A percentile compares a stretch with the other conserved stretches of the same genome.
Conservation (phyloP, 2,797 vertebrate genomes). For the Lagocephalus sceleratus region DNA sequence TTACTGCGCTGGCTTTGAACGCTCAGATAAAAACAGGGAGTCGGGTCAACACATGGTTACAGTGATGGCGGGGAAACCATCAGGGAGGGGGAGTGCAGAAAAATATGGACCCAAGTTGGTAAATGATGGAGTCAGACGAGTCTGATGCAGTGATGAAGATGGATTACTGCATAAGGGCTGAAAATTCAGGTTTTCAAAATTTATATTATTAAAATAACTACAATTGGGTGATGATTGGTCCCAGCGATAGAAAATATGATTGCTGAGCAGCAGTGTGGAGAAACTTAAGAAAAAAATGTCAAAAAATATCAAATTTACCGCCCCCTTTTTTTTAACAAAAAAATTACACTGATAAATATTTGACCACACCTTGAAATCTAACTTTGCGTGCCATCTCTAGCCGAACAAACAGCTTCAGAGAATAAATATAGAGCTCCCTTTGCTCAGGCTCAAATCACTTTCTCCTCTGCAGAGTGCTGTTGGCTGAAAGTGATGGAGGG, state of each 20-base stretch:
- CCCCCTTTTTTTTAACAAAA: too few species aligned
- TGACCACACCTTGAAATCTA: conserved; percentile 1
- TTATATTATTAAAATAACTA: too few species aligned
- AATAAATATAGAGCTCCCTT: conserved; percentile 33
- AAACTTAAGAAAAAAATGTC: too few species aligned
- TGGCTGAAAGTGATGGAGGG: conserved; percentile 65
- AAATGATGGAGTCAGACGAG: not conserved
- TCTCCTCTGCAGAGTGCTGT: conserved; percentile 47
- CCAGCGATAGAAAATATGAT: too few species aligned
- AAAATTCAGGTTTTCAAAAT: too few species aligned
- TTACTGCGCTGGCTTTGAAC: conserved; percentile 73
- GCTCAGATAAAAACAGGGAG: conserved; percentile 62
- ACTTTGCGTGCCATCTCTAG: not conserved
- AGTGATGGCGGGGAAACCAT: conserved; percentile 43
- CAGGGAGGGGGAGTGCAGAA: conserved; percentile 1
- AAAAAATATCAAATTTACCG: too few species aligned
- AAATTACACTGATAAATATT: not conserved
- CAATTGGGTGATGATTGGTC: too few species aligned
- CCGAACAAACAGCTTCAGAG: conserved; percentile 17
- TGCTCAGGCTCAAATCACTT: conserved; percentile 40
- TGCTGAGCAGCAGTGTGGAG: too few species aligned
- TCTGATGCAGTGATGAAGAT: too few species aligned
- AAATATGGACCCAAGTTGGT: not conserved
- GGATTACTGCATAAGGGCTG: too few species aligned
- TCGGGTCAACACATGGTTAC: conserved; percentile 68